phyloP scores from a whole-genome alignment of 2,113 vertebrate genomes.

The Corydoras maculifer region DNA sequence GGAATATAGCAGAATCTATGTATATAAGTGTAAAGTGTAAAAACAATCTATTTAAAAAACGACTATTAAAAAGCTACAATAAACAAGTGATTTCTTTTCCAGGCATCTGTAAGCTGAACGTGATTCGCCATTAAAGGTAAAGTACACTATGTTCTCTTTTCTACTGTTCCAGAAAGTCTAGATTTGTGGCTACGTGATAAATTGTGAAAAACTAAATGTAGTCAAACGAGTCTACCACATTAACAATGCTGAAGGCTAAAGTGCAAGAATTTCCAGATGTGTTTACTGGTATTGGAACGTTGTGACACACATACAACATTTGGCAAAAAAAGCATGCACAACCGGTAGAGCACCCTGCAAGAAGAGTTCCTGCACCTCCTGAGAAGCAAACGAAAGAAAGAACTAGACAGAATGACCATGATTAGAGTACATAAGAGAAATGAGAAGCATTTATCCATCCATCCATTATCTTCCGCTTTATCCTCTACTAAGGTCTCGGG shows the following conservation, averaged over 20 bases:
- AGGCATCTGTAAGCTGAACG: conserved; percentile 9
- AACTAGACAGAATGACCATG: too few relatives aligned
- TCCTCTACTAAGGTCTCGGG: too few relatives aligned
- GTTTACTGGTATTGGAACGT: too few relatives aligned
- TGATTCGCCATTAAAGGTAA: conserved; percentile 11
- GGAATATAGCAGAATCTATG: too few relatives aligned
- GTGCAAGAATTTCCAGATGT: background rate
- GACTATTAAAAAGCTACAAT: background rate
- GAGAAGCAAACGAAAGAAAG: background rate
- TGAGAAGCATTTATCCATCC: too few relatives aligned
- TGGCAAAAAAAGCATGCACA: background rate
- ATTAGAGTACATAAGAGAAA: too few relatives aligned
- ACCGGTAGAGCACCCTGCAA: background rate
- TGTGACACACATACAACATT: background rate
- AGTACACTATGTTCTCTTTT: conserved; percentile 11
- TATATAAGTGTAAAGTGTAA: too few relatives aligned
- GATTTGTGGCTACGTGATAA: conserved; percentile 21
- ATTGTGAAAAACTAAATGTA: conserved; percentile 14
- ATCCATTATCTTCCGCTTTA: too few relatives aligned
- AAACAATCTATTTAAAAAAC: too few relatives aligned
- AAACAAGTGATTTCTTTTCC: background rate
- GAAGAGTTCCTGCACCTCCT: background rate
- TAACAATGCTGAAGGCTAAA: background rate
- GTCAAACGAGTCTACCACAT: conserved; percentile 25
- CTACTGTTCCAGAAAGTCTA: background rate